Evolutionary conservation across 2,113 vertebrate genomes (phyloP).

Genomic region (Puffinus mauretanicus): DNA sequence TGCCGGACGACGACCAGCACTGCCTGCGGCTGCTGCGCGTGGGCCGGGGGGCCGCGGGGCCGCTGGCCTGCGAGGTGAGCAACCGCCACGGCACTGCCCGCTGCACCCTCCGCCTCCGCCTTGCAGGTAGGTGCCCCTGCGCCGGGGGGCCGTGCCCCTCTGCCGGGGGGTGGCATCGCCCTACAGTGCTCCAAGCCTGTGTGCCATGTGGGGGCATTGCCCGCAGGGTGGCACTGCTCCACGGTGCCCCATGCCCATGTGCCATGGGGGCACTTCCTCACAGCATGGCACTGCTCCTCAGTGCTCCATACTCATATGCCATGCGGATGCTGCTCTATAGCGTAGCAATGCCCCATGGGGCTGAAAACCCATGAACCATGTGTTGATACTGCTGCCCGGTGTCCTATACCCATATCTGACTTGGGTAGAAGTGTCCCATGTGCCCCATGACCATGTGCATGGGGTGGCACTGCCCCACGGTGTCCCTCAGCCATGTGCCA

Average conservation of each 20-base stretch:
- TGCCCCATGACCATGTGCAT: too few relatives aligned
- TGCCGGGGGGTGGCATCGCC: not conserved
- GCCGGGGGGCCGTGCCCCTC: not conserved
- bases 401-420: not conserved
- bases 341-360: not conserved
- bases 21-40: conserved; percentile 82
- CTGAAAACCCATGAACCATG: not conserved
- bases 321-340: not conserved
- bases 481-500: not conserved
- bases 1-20: conserved; percentile 92
- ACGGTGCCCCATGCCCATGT: not conserved
- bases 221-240: not conserved
- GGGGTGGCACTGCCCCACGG: not conserved
- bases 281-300: not conserved
- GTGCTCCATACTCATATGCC: not conserved
- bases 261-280: not conserved
- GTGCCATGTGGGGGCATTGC: not conserved
- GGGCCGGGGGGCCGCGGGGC: conserved; percentile 77
- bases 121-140: conserved; percentile 80
- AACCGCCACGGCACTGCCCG: conserved; percentile 84
- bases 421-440: not conserved
- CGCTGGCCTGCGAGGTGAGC: conserved; percentile 84
- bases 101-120: conserved; percentile 81
- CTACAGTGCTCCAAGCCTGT: not conserved
- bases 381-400: fast-evolving